Conservation (phyloP, 2,797 vertebrate genomes). For the Notamacropus eugenii region DNA sequence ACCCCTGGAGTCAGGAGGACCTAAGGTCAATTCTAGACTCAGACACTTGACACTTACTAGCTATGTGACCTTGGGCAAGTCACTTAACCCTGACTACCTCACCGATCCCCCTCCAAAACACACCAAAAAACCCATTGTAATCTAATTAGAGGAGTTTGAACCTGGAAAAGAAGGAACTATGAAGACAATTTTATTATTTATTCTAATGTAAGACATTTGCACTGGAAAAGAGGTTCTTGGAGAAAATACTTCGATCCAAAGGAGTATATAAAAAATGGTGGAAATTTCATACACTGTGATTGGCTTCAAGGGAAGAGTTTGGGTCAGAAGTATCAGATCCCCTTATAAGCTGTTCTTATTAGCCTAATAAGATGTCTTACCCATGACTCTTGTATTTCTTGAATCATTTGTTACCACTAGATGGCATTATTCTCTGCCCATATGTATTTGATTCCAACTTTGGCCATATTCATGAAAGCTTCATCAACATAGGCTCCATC, state of each 20-base stretch:
- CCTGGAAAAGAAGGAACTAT: not conserved
- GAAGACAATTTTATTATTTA: not conserved
- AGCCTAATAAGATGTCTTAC: not conserved
- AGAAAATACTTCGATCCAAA: constrained; percentile 7
- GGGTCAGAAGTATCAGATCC: not conserved
- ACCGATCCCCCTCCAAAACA: no score
- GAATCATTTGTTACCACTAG: constrained; percentile 62
- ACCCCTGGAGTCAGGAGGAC: no score
- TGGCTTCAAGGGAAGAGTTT: not conserved
- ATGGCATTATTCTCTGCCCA: constrained; percentile 59
- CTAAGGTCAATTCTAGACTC: no score
- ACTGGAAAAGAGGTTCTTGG: constrained; percentile 1
- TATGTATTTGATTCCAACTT: constrained; percentile 38
- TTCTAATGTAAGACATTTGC: not conserved
- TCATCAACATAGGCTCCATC: constrained; percentile 57
- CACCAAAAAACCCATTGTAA: not conserved
- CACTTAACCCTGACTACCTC: no score
- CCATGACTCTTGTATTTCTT: fast-evolving
- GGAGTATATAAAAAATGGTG: constrained; percentile 9
- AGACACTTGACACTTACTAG: no score
- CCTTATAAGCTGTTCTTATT: not conserved
- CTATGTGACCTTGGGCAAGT: no score
- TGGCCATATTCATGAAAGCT: constrained; percentile 51
- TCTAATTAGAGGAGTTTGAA: not conserved
- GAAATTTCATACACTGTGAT: not conserved